Conservation (phyloP, 2,797 vertebrate species). For the Enteromius afrohamiltoni region DNA sequence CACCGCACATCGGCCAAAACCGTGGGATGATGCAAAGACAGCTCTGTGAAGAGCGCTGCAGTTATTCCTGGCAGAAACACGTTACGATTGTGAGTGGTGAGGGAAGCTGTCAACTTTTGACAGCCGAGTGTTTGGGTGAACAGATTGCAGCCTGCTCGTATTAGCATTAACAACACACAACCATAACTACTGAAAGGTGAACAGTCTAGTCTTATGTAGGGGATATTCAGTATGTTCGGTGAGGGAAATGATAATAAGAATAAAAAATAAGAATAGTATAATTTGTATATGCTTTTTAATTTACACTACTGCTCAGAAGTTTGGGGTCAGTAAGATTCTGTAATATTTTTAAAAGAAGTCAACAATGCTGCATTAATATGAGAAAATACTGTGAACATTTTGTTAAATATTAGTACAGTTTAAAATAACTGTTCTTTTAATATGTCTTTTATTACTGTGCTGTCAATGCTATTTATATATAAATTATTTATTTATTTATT, state of each 20-base stretch:
- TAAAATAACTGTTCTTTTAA: not conserved
- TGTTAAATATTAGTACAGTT: not conserved
- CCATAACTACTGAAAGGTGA: slow-evolving; percentile 38
- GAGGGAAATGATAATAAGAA: not conserved
- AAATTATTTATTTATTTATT: not conserved
- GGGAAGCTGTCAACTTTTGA: slow-evolving; percentile 59
- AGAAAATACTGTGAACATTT: not conserved
- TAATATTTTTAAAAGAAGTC: not conserved
- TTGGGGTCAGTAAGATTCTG: not conserved
- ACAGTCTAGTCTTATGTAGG: slow-evolving; percentile 15
- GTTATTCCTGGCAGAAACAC: slow-evolving; percentile 57
- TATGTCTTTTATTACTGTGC: not conserved
- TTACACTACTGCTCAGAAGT: not conserved
- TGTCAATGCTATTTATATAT: not conserved
- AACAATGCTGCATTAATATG: not conserved
- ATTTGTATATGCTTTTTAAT: not conserved
- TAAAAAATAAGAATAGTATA: not conserved
- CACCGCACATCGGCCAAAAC: slow-evolving; percentile 41
- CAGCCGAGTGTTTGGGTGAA: slow-evolving; percentile 54
- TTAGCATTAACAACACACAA: slow-evolving; percentile 40
- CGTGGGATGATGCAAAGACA: slow-evolving; percentile 34
- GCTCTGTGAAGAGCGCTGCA: slow-evolving; percentile 50
- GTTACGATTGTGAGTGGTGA: slow-evolving; percentile 45
- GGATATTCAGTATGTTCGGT: not conserved
- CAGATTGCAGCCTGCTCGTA: slow-evolving; percentile 34